Base-by-base conservation (phyloP, 2,888 invertebrate genomes). In the Rhingia campestris region DNA sequence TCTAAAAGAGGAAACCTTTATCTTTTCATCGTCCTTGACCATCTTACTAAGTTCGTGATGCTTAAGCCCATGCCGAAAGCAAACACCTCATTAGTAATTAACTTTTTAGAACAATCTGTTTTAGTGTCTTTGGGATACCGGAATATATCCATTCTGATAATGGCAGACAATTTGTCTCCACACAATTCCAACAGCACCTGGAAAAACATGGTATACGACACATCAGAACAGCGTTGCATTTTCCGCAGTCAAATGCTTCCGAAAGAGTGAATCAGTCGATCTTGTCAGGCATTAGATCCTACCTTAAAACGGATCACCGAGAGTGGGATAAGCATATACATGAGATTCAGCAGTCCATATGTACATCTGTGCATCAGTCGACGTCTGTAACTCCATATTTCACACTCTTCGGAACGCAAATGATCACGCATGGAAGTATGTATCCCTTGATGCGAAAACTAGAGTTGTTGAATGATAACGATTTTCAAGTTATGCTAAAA, bases 251-350 rank as follows among this genome's bases (percentile, higher is more conserved):
- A 22, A 22, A 22, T 22, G 22, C 22, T 22, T 22, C 22, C 22
- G 90, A 90, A 66, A 72, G 88, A 0, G 86, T 88, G 0, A 90
- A 90, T 63, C 77, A 87, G 30, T 88, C 88, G 0, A 67, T 90
- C 0, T 86, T 88, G 4, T 88, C 89, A 0, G 88, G 87, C 53
- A 88, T 90, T 1, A 33, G 84, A 9, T 58, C 77, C 0, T 81
- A 86, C 22, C 3, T 86, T 0, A 33, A 86, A 7, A n/a, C 61
- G 0, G 80, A 86, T 49, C 86, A 86, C 6, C 7, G 67, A 6
- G 75, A 86, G 3, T 82, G 86, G 82, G 82, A 86, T 30, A 2
- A 49, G 0, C 69, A 77, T 30, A 6, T 86, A 4, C 67, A 45
- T 5, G 72, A 69, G n/a, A 76, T 79, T 10, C 81, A 82, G 32